A percentile compares a stretch with the other conserved stretches of the same genome.
These are phyloP conservation scores for Ectemnius cavifrons DNA, from an alignment of 2,888 invertebrate genomes.

Conservation along the genomic window DNA sequence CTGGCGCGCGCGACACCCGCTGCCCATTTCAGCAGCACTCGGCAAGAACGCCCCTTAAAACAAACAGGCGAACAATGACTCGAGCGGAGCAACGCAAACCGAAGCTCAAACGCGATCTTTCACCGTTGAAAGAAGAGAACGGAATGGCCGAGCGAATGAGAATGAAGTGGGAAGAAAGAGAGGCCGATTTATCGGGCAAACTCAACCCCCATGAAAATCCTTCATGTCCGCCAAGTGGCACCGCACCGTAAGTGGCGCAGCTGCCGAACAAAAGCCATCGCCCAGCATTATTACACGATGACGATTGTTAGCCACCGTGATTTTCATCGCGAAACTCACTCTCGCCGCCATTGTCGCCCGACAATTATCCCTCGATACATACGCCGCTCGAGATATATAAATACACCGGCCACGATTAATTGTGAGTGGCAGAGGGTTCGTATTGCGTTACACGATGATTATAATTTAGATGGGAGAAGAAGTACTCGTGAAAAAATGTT, in stretches of 20 bases:
- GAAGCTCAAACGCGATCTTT: conserved; percentile 21
- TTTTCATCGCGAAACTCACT: conserved; percentile 20
- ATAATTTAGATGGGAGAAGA: too few species aligned
- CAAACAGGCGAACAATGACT: conserved; percentile 73
- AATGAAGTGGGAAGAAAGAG: conserved; percentile 28
- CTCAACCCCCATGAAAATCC: conserved; percentile 41
- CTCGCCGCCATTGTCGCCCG: conserved; percentile 19
- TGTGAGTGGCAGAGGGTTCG: too few species aligned
- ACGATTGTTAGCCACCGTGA: conserved; percentile 16
- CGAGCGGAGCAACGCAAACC: conserved; percentile 25
- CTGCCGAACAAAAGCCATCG: conserved; percentile 57
- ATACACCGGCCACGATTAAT: background rate
- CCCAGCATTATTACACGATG: conserved; percentile 43
- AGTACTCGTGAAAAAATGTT: too few species aligned
- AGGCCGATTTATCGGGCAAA: conserved; percentile 51
- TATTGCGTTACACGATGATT: too few species aligned
- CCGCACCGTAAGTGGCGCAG: conserved; percentile 58
- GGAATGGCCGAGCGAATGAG: background rate
- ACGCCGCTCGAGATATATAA: background rate
- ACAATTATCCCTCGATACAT: conserved; percentile 5
- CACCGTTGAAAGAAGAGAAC: conserved; percentile 20
- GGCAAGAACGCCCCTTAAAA: conserved; percentile 68
- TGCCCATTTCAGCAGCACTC: conserved; percentile 74
- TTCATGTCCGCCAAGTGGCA: conserved; percentile 28
- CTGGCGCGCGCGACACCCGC: conserved; percentile 58